These are phyloP conservation scores for Myotis findleyi DNA, from an alignment of 2,797 vertebrate genomes.

Conservation along the genomic window DNA sequence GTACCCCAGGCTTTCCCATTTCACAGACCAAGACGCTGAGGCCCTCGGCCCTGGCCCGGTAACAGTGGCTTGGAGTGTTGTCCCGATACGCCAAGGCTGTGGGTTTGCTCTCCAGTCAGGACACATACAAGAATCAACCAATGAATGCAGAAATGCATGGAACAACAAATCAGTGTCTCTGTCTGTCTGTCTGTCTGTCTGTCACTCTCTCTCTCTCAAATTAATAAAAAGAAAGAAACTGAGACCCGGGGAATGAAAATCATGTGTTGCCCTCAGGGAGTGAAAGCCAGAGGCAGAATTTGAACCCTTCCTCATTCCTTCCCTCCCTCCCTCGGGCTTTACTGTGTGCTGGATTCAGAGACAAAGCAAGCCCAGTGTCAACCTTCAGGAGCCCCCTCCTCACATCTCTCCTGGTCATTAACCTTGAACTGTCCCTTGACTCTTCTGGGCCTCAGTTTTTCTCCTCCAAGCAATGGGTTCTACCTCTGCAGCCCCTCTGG, in stretches of 20 bases:
- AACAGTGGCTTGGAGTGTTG: neutral
- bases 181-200: neutral
- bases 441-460: conserved; percentile 39
- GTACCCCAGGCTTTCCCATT: neutral
- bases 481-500: neutral
- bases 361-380: fast-evolving
- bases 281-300: conserved; percentile 24
- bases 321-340: neutral
- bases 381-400: neutral
- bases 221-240: neutral
- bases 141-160: neutral
- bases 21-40: neutral
- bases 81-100: neutral
- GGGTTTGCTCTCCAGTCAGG: neutral
- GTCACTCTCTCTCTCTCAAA: neutral
- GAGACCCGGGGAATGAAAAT: neutral
- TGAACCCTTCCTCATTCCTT: conserved; percentile 73
- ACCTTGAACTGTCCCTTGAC: neutral
- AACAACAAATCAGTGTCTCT: neutral
- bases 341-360: neutral
- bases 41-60: neutral
- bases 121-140: neutral
- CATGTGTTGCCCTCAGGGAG: neutral
- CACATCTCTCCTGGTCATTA: neutral
- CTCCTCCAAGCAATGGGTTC: conserved; percentile 21